Conservation (phyloP, 2,797 vertebrate genomes). For the Acanthiza pusilla region DNA sequence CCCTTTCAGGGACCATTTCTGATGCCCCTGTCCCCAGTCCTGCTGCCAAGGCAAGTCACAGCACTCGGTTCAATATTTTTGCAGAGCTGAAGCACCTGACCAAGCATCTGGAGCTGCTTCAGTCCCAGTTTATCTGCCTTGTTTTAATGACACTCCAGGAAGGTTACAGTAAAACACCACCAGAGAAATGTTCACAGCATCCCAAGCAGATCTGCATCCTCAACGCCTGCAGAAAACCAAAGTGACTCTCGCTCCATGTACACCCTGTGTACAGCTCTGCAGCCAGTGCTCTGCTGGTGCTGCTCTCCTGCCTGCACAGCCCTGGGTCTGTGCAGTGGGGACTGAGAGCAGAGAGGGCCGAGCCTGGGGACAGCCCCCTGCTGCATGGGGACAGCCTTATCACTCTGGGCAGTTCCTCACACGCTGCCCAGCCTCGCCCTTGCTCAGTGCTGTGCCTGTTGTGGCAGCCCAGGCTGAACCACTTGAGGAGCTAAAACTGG, state of each 20-base stretch:
- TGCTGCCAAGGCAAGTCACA: neutral
- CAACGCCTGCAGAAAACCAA: neutral
- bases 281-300: neutral
- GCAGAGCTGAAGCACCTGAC: neutral
- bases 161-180: neutral
- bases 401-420: rapidly evolving
- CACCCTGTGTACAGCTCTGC: neutral
- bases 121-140: neutral
- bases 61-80: neutral
- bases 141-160: neutral
- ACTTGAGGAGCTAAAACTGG: neutral
- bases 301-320: neutral
- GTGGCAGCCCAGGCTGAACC: neutral
- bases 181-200: neutral
- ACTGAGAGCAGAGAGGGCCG: rapidly evolving
- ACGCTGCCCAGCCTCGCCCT: neutral
- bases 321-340: neutral
- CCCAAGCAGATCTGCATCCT: neutral
- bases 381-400: rapidly evolving
- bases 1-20: neutral
- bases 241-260: rapidly evolving
- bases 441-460: rapidly evolving
- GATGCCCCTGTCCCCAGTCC: neutral
- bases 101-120: neutral
- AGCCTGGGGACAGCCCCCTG: too few species aligned